Evolutionary conservation across 2,797 vertebrate species (phyloP).

Genomic region (Sarcoramphus papa): DNA sequence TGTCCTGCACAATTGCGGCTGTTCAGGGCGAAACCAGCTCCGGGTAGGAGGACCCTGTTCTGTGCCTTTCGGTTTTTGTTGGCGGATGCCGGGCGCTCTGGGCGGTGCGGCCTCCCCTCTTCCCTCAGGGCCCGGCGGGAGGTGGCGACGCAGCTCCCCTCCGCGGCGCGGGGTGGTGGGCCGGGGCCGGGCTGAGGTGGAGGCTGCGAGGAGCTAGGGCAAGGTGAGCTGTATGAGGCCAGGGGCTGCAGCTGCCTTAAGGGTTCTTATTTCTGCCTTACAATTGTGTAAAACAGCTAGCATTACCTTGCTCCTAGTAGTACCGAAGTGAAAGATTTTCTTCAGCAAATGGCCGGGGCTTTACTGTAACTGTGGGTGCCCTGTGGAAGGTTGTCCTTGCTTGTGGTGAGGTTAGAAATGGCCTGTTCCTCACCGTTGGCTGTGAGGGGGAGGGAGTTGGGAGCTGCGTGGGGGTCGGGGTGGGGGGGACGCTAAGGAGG

Average conservation of each 20-base stretch:
- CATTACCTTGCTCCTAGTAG: fast-evolving
- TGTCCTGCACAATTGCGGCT: fast-evolving
- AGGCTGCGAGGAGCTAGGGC: neutral
- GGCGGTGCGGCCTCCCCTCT: fast-evolving
- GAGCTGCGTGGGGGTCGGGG: too few relatives aligned
- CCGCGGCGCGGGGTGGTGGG: neutral
- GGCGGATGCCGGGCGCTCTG: too few relatives aligned
- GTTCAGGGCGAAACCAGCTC: too few relatives aligned
- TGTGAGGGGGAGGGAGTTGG: neutral
- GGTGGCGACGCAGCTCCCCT: too few relatives aligned
- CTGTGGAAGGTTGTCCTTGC: neutral
- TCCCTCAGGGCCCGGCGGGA: neutral
- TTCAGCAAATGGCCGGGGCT: neutral
- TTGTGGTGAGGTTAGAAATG: fast-evolving
- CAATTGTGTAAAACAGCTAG: fast-evolving
- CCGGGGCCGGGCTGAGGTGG: neutral
- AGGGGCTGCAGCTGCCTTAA: fast-evolving
- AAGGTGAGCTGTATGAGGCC: fast-evolving
- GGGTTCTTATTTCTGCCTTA: neutral
- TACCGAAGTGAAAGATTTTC: neutral
- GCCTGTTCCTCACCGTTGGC: neutral
- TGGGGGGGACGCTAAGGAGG: fast-evolving
- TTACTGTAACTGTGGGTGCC: neutral
- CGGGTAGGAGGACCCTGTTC: neutral
- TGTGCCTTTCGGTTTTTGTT: fast-evolving